Evolutionary conservation across 2,113 vertebrate genomes (phyloP), one percentile per base, ranked within the genome.

Genomic region (Mus pahari): DNA sequence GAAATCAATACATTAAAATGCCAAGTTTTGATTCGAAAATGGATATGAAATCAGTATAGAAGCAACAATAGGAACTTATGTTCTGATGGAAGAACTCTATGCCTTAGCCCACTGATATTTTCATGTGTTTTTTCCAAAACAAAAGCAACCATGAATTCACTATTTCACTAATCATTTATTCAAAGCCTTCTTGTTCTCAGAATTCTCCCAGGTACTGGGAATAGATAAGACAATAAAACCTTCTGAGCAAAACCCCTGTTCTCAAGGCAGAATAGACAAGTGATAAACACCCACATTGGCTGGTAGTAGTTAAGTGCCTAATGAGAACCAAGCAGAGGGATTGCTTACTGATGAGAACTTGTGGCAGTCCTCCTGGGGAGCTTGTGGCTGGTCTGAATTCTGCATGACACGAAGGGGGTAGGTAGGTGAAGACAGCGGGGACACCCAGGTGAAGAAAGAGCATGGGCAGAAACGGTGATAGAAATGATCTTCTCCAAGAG

Each of bases 41-140:
- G 50, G 36, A 28, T 84, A 62, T 91, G 70, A 97, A 94, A 75
- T 17, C 50, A 75, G 31, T 87, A 88, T 86, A 84, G 90, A 92
- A 95, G 60, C 86, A 73, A 70, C 33, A 28, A 2, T 53, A 39
- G 62, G 48, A 94, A 48, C 84, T 3, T 70, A 24, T 5, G 14
- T 92, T 39, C 5, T 64, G 45, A 64, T 28, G 45, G 74, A 79
- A 74, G 48, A 33, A 95, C 17, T 94, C 14, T 81, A 12, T 12
- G 16, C 91, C 45, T 12, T 75, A 78, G 62, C 17, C 33, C 33
- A 64, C 60, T 86, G 11, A 62, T 89, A 60, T 50, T 96, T 86
- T 73, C 39, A 36, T 4, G 17, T 42, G n/a, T 13, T 53, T 86
- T 86, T 94, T 94, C 28, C 50, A 68, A 90, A 92, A 81, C n/a